Evolutionary conservation across 2,888 invertebrate genomes (phyloP), one percentile per base, ranked within the genome.

Genomic region (Temnothorax unifasciatus): DNA sequence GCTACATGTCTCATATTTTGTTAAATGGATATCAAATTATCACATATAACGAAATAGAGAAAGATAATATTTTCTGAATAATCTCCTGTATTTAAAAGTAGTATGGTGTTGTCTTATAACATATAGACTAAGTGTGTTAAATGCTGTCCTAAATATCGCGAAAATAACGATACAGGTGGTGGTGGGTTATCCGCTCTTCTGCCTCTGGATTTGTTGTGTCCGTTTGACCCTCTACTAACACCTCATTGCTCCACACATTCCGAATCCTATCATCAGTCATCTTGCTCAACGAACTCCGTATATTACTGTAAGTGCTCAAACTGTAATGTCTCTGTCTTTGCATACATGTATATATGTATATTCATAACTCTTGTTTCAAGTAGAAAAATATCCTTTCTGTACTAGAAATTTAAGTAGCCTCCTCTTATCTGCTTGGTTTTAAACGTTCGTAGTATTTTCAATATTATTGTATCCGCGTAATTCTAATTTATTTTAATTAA

Each of bases 211-310:
- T 92, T 95, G 88, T 90, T 95, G 91, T 94, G 93, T 91, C 95
- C 95, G 82, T 94, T 95, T 85, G 95, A 95, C 93, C 94, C 95
- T 91, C 92, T 95, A 93, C 92, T 95, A 93, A 94, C 93, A 92
- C 93, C 94, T 87, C 94, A 94, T 91, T 94, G 93, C 92, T 94
- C 94, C 92, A 93, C 92, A 91, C 93, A 94, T 92, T 94, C 94
- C 90, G 94, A 94, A 94, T 94, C 94, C 93, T 94, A 95, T 91
- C 94, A 94, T 92, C 94, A 94, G 93, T 93, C 94, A 92, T 93
- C 94, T 94, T 94, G 93, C 92, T 90, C 93, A 92, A 93, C 94
- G 94, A 94, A 92, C 91, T 93, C 94, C 90, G 92, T 94, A 89
- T 94, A 94, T 91, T 93, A 94, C 91, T 94, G 95, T 95, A 94